phyloP scores from a whole-genome alignment of 2,113 vertebrate genomes.

The Cephalopholis sonnerati region DNA sequence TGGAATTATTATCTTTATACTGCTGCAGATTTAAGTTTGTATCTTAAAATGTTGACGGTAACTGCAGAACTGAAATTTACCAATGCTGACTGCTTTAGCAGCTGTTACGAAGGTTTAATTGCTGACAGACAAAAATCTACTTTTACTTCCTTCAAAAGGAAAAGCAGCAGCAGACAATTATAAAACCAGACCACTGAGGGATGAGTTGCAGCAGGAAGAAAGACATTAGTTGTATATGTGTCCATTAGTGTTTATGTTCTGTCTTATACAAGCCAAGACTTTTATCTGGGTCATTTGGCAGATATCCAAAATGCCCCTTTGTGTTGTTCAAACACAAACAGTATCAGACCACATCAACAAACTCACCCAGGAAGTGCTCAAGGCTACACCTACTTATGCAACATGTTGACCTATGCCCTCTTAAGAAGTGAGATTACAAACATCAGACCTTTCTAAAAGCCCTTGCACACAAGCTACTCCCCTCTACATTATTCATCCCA shows the following conservation, averaged over 20 bases:
- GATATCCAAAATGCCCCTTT: slow-evolving; percentile 26
- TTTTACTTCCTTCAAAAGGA: slow-evolving; percentile 48
- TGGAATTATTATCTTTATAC: background rate
- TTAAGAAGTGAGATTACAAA: slow-evolving; percentile 37
- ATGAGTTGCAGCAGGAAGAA: slow-evolving; percentile 3
- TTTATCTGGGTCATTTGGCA: slow-evolving; percentile 56
- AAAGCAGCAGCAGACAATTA: slow-evolving; percentile 10
- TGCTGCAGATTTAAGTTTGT: background rate
- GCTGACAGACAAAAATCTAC: slow-evolving; percentile 16
- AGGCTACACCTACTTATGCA: slow-evolving; percentile 45
- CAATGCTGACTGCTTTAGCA: background rate
- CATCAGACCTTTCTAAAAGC: slow-evolving; percentile 13
- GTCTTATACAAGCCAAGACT: background rate
- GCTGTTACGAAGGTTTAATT: background rate
- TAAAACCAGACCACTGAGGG: background rate
- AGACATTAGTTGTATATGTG: slow-evolving; percentile 22
- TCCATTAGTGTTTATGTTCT: slow-evolving; percentile 44
- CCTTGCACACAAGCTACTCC: background rate
- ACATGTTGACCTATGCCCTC: slow-evolving; percentile 49
- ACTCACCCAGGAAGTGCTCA: slow-evolving; percentile 42
- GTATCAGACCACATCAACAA: slow-evolving; percentile 29
- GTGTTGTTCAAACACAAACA: slow-evolving; percentile 37
- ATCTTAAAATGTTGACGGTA: background rate
- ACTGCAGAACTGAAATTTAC: background rate
- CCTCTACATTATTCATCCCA: background rate